Evolutionary conservation across 2,113 vertebrate species (phyloP).

Genomic region (Albula glossodonta): DNA sequence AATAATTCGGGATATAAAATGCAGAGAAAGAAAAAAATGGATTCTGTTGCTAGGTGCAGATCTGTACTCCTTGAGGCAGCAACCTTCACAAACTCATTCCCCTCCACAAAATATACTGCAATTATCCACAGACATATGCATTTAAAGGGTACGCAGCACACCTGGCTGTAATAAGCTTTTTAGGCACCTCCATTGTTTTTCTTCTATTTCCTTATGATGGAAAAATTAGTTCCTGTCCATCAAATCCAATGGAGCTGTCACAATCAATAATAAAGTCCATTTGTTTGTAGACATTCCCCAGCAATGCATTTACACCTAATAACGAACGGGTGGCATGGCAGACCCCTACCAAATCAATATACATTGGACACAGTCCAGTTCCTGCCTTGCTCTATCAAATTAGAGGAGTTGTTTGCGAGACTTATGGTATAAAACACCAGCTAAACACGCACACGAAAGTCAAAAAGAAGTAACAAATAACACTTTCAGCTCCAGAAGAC

Average conservation of each 20-base stretch:
- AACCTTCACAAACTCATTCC: background rate
- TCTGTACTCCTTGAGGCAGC: background rate
- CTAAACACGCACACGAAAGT: background rate
- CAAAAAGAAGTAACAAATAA: background rate
- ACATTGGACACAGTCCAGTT: conserved; percentile 68
- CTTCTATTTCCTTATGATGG: conserved; percentile 71
- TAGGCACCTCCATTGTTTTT: conserved; percentile 36
- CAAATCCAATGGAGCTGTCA: conserved; percentile 82
- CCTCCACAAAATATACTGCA: background rate
- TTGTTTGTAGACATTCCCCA: conserved; percentile 69
- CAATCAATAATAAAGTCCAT: conserved; percentile 74
- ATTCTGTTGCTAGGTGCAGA: background rate
- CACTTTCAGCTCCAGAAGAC: background rate
- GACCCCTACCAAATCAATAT: conserved; percentile 56
- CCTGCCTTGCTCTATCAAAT: conserved; percentile 38
- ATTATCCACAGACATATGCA: conserved; percentile 13
- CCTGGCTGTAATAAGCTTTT: conserved; percentile 30
- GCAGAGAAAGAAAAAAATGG: background rate
- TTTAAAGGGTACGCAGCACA: conserved; percentile 7
- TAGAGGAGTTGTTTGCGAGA: conserved; percentile 5
- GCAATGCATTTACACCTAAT: conserved; percentile 51
- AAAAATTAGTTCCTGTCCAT: conserved; percentile 79
- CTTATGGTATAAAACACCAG: conserved; percentile 19
- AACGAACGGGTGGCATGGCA: conserved; percentile 43
- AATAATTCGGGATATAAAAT: background rate